A percentile compares a stretch with the other conserved stretches of the same genome.
Conservation (phyloP, 2,888 invertebrate species). For the Drosophila ustulata region DNA sequence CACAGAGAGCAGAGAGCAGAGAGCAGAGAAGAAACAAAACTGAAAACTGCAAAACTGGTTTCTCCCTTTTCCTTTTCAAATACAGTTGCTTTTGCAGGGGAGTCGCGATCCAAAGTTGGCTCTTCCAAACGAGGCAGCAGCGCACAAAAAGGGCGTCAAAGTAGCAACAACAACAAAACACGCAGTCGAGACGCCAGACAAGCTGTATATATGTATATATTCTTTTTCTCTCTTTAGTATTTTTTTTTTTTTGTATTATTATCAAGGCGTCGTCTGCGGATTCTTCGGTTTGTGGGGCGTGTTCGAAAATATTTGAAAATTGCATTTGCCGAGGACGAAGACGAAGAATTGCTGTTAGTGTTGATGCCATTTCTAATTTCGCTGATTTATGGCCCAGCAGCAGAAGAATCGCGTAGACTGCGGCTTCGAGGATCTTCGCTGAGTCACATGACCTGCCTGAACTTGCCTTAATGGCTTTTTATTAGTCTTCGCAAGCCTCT, state of each 20-base stretch:
- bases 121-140: neutral
- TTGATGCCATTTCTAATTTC: constrained; percentile 72
- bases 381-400: constrained; percentile 63
- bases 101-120: neutral
- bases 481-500: constrained; percentile 39
- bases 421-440: constrained; percentile 35
- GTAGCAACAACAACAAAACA: neutral
- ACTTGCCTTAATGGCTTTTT: constrained; percentile 76
- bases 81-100: constrained; percentile 81
- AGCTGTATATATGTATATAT: neutral
- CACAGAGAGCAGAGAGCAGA: constrained; percentile 11
- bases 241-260: neutral
- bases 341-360: constrained; percentile 48
- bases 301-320: constrained; percentile 56
- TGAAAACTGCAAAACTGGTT: constrained; percentile 71
- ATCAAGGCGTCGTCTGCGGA: constrained; percentile 20
- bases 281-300: constrained; percentile 35
- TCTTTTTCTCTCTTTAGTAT: neutral
- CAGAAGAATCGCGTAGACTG: constrained; percentile 25
- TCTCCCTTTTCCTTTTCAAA: constrained; percentile 84
- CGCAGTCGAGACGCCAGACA: constrained; percentile 42
- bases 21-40: constrained; percentile 31
- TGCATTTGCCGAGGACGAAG: constrained; percentile 40
- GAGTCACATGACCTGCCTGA: constrained; percentile 80
- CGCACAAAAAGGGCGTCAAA: neutral